These are phyloP conservation scores for Sarcophaga subvicina DNA, from an alignment of 2,888 invertebrate species.

Conservation along the genomic window DNA sequence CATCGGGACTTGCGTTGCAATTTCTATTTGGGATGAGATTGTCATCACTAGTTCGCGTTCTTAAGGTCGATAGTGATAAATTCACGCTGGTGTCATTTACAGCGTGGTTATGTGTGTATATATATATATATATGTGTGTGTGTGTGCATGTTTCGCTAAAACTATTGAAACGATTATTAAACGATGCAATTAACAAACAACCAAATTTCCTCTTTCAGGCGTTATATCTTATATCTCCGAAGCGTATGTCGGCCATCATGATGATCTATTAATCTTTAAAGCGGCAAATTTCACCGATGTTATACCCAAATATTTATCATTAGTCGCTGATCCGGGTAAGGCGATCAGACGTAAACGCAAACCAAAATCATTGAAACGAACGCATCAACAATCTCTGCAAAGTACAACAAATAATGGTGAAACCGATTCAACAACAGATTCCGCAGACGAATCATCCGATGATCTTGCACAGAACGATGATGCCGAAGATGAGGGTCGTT, in stretches of 20 bases:
- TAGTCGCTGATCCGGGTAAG: conserved; percentile 80
- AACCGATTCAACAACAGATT: conserved; percentile 76
- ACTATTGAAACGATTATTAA: no score
- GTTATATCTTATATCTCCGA: conserved; percentile 80
- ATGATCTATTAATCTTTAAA: conserved; percentile 80
- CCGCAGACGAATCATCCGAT: conserved; percentile 75
- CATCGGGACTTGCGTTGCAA: no score
- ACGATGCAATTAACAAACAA: no score
- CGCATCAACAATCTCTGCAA: conserved; percentile 35
- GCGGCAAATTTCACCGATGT: conserved; percentile 77
- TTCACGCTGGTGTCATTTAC: no score
- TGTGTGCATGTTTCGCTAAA: no score
- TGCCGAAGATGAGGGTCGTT: conserved; percentile 66
- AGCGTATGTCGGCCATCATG: conserved; percentile 79
- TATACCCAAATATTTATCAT: conserved; percentile 79
- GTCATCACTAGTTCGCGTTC: no score
- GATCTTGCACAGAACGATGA: conserved; percentile 70
- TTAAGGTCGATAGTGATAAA: no score
- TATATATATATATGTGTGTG: no score
- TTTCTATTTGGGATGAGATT: no score
- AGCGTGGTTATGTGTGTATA: no score
- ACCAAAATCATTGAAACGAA: conserved; percentile 55
- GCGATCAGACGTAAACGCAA: conserved; percentile 75
- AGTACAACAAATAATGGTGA: conserved; percentile 65
- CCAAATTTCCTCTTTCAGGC: conserved; percentile 66